A percentile compares a stretch with the other conserved stretches of the same genome.
phyloP scores from a whole-genome alignment of 2,113 vertebrate species.

The Strix aluco region DNA sequence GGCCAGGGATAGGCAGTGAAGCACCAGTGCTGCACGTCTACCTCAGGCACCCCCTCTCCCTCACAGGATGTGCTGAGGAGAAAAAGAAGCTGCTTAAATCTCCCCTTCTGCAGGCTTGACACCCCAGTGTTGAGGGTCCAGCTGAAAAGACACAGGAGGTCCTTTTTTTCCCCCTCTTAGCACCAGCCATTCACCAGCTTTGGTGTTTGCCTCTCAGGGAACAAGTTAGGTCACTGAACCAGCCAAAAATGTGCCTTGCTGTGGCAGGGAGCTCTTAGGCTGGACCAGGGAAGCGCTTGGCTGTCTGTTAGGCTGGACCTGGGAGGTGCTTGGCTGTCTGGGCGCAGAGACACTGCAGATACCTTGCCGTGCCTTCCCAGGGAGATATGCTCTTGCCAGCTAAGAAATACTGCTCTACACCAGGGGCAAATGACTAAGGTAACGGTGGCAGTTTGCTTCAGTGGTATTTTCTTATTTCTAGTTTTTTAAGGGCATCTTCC shows the following conservation, averaged over 20 bases:
- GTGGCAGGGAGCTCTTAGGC: not conserved
- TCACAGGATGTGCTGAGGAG: not conserved
- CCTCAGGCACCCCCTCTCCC: not conserved
- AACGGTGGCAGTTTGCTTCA: not conserved
- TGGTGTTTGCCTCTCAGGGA: not conserved
- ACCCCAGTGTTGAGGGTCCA: fast-evolving
- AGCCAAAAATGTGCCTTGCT: not conserved
- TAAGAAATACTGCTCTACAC: not conserved
- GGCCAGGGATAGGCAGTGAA: not conserved
- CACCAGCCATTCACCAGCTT: not conserved
- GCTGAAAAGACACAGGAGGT: not conserved
- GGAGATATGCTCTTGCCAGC: not conserved
- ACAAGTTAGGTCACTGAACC: not conserved
- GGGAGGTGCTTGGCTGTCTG: not conserved
- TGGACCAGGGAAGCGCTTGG: not conserved
- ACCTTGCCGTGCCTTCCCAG: not conserved
- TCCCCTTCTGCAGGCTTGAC: not conserved
- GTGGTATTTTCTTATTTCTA: not conserved
- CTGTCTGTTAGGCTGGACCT: not conserved
- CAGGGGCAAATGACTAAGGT: not conserved
- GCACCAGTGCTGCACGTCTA: not conserved
- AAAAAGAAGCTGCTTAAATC: not conserved
- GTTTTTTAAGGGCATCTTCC: not conserved
- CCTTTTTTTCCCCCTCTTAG: not conserved
- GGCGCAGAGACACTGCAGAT: not conserved